Base-by-base conservation (phyloP, 2,113 vertebrate species). In the Ibidorhyncha struthersii region DNA sequence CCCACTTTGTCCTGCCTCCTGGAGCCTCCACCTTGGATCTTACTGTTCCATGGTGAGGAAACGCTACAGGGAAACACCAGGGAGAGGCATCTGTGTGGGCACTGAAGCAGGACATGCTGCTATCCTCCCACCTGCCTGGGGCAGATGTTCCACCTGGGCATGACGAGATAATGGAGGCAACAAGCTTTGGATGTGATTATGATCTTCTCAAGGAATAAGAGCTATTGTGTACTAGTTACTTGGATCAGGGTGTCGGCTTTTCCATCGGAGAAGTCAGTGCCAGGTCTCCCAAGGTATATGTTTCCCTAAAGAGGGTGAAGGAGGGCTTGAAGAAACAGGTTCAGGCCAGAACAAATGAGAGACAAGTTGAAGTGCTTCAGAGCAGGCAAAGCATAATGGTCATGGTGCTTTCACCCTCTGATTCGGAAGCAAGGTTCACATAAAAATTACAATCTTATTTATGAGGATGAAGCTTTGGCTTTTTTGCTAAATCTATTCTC, bases 41-140 rank as follows among this genome's bases (percentile, higher is more conserved):
- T 85, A 21, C 61, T 56, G 36, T 34, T 77, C 14, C 58, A 25
- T 0, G 1, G 14, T 72, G 34, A 16, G 38, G 40, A 67, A 85
- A 58, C 1, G 4, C 52, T 45, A 12, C 49, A 58, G 29, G 3
- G 11, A 89, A 74, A 82, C 19, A 38, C 22, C 0, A 1, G 8
- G 16, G 23, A 87, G 59, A 70, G 16, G 12, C 4, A 27, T 36
- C 34, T 0, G 0, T 34, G 41, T 3, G 3, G 30, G 9, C 40
- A 59, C 7, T 21, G 65, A 36, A 67, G 20, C 17, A 43, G 50
- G 55, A 84, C 17, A 5, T 67, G 43, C 58, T 77, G 47, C 80
- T 23, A 25, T 56, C 13, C 34, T 91, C 59, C 26, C 45, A 49
- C 59, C 27, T 72, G 8, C 47, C 29, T 80, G 16, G n/a, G n/a